phyloP scores from a whole-genome alignment of 2,888 invertebrate genomes.

The Druceiella hillmani region DNA sequence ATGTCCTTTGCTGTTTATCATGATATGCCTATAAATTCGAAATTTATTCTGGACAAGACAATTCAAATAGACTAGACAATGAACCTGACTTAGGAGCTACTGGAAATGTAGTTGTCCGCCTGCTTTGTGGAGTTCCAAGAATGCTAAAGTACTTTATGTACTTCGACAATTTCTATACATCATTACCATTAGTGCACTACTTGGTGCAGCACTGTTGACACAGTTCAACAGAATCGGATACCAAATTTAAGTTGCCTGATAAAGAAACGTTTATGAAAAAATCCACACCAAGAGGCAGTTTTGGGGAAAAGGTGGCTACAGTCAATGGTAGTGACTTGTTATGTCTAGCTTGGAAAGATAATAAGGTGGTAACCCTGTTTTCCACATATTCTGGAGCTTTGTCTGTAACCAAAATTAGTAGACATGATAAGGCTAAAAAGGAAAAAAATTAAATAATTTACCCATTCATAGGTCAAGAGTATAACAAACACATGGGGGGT shows the following conservation, averaged over 20 bases:
- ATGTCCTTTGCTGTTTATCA: too few species aligned
- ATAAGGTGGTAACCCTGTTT: slow-evolving; percentile 27
- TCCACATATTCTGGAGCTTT: slow-evolving; percentile 28
- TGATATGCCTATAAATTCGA: slow-evolving; percentile 1
- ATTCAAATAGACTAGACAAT: background rate
- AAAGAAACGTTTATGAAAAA: slow-evolving; percentile 11
- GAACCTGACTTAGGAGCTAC: too few species aligned
- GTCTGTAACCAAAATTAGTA: slow-evolving; percentile 27
- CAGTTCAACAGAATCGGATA: too few species aligned
- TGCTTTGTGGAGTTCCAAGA: too few species aligned
- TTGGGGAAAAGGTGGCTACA: slow-evolving; percentile 13
- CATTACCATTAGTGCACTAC: too few species aligned
- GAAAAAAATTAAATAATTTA: slow-evolving; percentile 29
- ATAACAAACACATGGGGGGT: slow-evolving; percentile 32
- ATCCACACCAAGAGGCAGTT: slow-evolving; percentile 15
- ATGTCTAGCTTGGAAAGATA: slow-evolving; percentile 30
- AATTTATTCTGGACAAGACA: background rate
- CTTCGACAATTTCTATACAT: too few species aligned
- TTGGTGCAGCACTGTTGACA: too few species aligned
- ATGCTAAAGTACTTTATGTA: too few species aligned
- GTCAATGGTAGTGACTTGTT: slow-evolving; percentile 27
- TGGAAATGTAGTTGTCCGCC: too few species aligned
- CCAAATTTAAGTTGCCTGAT: too few species aligned
- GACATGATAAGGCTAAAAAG: slow-evolving; percentile 29
- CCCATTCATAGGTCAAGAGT: slow-evolving; percentile 29